Evolutionary conservation across 2,888 invertebrate species (phyloP).

Genomic region (Napeogenes inachia): DNA sequence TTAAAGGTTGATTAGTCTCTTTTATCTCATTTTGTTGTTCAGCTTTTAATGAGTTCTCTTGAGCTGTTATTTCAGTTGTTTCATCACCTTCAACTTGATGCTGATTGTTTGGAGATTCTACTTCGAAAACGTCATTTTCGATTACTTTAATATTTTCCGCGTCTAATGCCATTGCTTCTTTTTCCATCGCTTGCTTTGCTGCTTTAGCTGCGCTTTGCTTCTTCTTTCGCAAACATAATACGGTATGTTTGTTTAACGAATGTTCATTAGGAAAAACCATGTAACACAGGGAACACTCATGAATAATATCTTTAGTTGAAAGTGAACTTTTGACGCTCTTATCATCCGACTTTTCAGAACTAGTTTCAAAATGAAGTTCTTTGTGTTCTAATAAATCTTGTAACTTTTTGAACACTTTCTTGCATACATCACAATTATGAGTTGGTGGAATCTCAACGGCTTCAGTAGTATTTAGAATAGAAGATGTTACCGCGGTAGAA

Average conservation of each 20-base stretch:
- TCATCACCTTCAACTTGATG: constrained; percentile 38
- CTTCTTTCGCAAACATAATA: constrained; percentile 65
- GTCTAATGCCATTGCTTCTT: constrained; percentile 19
- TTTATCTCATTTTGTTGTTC: background rate
- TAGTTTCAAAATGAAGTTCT: constrained; percentile 64
- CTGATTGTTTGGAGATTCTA: constrained; percentile 25
- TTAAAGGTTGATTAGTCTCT: background rate
- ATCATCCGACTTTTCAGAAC: constrained; percentile 67
- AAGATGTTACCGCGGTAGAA: constrained; percentile 37
- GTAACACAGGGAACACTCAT: constrained; percentile 72
- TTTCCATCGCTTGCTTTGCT: constrained; percentile 36
- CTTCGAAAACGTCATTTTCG: constrained; percentile 30
- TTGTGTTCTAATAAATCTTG: constrained; percentile 70
- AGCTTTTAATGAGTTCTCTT: no score
- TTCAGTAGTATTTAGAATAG: constrained; percentile 36
- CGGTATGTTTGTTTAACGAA: constrained; percentile 65
- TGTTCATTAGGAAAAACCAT: constrained; percentile 76
- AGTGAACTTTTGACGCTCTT: constrained; percentile 64
- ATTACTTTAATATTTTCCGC: constrained; percentile 30
- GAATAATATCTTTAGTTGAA: constrained; percentile 71
- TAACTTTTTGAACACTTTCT: constrained; percentile 67
- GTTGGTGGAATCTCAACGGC: constrained; percentile 38
- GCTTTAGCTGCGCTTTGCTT: constrained; percentile 50
- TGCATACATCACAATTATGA: constrained; percentile 65
- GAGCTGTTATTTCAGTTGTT: constrained; percentile 24